These are phyloP conservation scores for Saccostrea cuccullata DNA, from an alignment of 1,140 invertebrate species.

Conservation along the genomic window DNA sequence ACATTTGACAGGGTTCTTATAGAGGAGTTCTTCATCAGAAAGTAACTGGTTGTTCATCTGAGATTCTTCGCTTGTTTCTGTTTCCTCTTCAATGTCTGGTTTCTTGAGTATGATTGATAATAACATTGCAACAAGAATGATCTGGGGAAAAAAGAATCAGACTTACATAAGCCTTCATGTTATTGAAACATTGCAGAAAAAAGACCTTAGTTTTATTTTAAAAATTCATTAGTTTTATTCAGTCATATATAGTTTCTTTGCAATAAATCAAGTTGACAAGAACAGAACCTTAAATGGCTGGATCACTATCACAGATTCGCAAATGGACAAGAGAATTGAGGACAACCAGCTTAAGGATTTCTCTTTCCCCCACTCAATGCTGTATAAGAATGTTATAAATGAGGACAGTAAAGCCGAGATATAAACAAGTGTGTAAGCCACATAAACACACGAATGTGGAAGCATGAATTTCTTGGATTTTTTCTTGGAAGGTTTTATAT, in stretches of 20 bases:
- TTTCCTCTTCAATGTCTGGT: conserved; percentile 75
- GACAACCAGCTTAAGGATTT: conserved; percentile 69
- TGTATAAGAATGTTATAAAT: conserved; percentile 72
- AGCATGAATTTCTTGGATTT: conserved; percentile 51
- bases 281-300: conserved; percentile 68
- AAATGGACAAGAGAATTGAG: conserved; percentile 65
- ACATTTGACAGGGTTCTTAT: conserved; percentile 45
- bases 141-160: conserved; percentile 57
- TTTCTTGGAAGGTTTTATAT: conserved; percentile 15
- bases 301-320: conserved; percentile 63
- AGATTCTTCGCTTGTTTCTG: conserved; percentile 44
- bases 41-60: conserved; percentile 44
- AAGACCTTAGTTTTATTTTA: too few relatives aligned
- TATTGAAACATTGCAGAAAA: too few relatives aligned
- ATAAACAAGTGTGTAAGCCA: conserved; percentile 67
- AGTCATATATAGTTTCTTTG: not conserved
- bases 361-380: conserved; percentile 71
- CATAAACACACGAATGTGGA: conserved; percentile 65
- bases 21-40: conserved; percentile 59
- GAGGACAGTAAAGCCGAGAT: conserved; percentile 55
- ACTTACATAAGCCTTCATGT: not conserved
- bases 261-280: not conserved
- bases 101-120: conserved; percentile 78
- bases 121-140: conserved; percentile 78
- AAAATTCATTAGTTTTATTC: too few relatives aligned